These are phyloP conservation scores for Mactromeris polynyma DNA, from an alignment of 2,888 invertebrate species.

Conservation along the genomic window DNA sequence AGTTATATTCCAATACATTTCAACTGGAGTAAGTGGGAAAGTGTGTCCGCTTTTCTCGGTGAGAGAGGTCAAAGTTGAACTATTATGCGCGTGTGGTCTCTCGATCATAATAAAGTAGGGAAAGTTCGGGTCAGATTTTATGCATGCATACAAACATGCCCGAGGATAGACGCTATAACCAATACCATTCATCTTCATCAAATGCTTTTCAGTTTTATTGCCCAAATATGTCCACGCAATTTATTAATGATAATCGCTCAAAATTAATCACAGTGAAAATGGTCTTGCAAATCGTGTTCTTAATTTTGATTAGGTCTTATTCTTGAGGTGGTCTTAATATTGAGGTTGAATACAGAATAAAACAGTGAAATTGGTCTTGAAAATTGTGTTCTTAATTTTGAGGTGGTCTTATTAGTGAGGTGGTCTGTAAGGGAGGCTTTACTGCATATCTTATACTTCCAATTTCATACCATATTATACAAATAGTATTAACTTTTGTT, in stretches of 20 bases:
- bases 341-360: too few relatives aligned
- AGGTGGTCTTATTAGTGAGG: too few relatives aligned
- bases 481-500: too few relatives aligned
- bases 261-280: constrained; percentile 6
- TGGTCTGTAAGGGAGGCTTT: too few relatives aligned
- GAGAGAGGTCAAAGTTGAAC: not conserved
- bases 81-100: not conserved
- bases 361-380: too few relatives aligned
- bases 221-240: not conserved
- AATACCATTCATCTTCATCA: not conserved
- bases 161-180: not conserved
- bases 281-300: too few relatives aligned
- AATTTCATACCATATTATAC: too few relatives aligned
- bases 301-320: too few relatives aligned
- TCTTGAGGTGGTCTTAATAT: too few relatives aligned
- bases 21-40: not conserved
- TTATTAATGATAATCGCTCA: not conserved
- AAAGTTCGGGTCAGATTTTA: not conserved
- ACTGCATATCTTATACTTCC: too few relatives aligned
- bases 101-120: not conserved
- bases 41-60: not conserved
- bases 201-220: not conserved
- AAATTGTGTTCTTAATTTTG: too few relatives aligned
- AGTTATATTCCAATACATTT: not conserved
- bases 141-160: not conserved